phyloP scores from a whole-genome alignment of 2,888 invertebrate genomes.

The Trissoscelio sp. region DNA sequence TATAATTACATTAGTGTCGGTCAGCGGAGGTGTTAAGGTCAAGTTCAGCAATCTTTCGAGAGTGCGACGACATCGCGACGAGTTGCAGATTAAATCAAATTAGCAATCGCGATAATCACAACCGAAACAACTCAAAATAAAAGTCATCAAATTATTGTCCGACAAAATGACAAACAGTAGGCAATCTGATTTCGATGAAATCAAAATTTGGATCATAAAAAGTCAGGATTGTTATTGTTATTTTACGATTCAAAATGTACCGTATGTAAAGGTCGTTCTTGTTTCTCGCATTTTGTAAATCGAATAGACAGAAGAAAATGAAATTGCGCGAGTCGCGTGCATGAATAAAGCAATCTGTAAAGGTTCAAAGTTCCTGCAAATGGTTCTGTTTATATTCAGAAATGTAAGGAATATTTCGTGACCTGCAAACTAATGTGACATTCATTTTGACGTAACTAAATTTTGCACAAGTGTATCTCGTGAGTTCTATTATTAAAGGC shows the following conservation, averaged over 20 bases:
- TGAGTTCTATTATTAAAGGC: too few species aligned
- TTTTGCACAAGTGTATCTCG: slow-evolving; percentile 1
- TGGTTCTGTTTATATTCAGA: slow-evolving; percentile 20
- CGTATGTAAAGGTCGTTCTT: neutral
- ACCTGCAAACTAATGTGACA: slow-evolving; percentile 13
- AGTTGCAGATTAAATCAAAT: slow-evolving; percentile 56
- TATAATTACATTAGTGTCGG: slow-evolving; percentile 61
- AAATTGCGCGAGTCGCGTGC: slow-evolving; percentile 21
- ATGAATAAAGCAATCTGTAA: slow-evolving; percentile 47
- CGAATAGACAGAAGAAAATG: slow-evolving; percentile 29
- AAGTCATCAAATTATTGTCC: too few species aligned
- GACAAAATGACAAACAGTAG: too few species aligned
- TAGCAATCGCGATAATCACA: slow-evolving; percentile 34
- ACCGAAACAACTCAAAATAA: slow-evolving; percentile 29
- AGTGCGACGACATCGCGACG: slow-evolving; percentile 57
- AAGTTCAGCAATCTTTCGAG: slow-evolving; percentile 62
- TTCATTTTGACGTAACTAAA: slow-evolving; percentile 13
- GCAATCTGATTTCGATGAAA: too few species aligned
- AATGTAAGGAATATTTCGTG: slow-evolving; percentile 28
- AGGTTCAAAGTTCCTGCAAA: slow-evolving; percentile 26
- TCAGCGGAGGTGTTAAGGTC: slow-evolving; percentile 57
- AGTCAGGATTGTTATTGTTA: neutral
- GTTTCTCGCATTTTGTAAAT: neutral
- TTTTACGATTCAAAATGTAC: neutral
- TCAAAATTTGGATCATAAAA: neutral